Evolutionary conservation across 1,140 invertebrate genomes (phyloP), one percentile per base, ranked within the genome.

Genomic region (Brachionus sp.): DNA sequence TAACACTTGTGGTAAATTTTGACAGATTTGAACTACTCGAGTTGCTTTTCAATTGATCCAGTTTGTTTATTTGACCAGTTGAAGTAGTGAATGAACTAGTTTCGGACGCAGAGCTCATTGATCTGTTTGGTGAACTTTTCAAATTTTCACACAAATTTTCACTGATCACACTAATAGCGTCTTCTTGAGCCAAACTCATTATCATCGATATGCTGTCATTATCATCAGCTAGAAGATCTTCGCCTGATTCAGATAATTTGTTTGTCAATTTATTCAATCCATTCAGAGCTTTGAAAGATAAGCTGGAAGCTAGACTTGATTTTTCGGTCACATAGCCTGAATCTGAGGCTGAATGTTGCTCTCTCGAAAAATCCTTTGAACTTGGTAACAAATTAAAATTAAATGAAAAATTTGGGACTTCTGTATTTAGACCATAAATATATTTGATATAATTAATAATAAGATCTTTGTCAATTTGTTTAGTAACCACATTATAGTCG

Each of bases 391-490:
- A 33, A 33, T 70, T n/a, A 75, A 75, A 75, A 35, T 23, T 75
- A 6, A 46, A 19, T 1, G n/a, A 35, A 9, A 19, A 25, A 46
- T 75, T 75, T 1, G 70, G 42, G 4, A 25, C 44, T 39, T 75
- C 70, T 46, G 39, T 75, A 13, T 39, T 46, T 75, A 75, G 39
- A 13, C 70, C 70, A 46, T 75, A 75, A 12, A 75, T 19, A 75
- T 50, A 75, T 25, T 33, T 75, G 9, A 75, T 46, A 16, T 75
- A 75, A 46, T 35, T 75, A 12, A 50, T 7, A 23, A 75, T 46
- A 1, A 75, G 13, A 13, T 75, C 70, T 29, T 75, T 75, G 37
- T 75, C 70, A 1, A 33, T 5, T 75, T 75, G 70, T 23, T 29
- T 75, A 39, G 39, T 44, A 9, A 75, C 44, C 4, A 46, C 23